phyloP scores from a whole-genome alignment of 2,113 vertebrate species.

The Peromyscus californicus region DNA sequence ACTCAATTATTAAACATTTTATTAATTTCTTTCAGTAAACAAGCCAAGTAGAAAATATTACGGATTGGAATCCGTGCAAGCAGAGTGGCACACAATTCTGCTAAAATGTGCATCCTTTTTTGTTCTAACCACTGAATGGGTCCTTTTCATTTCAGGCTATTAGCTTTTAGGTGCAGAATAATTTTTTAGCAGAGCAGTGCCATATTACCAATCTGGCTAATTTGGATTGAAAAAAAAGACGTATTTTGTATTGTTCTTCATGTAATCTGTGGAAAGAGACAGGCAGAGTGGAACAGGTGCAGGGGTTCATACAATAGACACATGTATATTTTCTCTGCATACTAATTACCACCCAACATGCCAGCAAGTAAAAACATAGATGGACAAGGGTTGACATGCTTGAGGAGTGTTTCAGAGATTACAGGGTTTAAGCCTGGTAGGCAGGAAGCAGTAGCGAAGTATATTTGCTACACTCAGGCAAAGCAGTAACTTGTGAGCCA shows the following conservation, averaged over 20 bases:
- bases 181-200: not conserved
- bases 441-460: not conserved
- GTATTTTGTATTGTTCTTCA: not conserved
- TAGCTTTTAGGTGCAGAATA: not conserved
- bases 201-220: not conserved
- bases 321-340: not conserved
- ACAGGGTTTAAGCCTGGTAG: not conserved
- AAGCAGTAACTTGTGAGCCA: not conserved
- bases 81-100: not conserved
- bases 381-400: not conserved
- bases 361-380: not conserved
- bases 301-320: not conserved
- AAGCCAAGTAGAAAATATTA: not conserved
- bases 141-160: not conserved
- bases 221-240: not conserved
- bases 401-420: constrained; percentile 7
- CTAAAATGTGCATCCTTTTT: fast-evolving
- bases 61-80: not conserved
- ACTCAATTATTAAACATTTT: not conserved
- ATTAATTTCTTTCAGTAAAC: not conserved
- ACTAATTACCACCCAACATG: not conserved
- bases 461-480: not conserved
- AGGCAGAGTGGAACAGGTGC: not conserved
- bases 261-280: not conserved
- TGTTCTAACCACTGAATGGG: not conserved